These are phyloP conservation scores for Abrostola triplasia DNA, from an alignment of 2,888 invertebrate genomes.

Conservation along the genomic window DNA sequence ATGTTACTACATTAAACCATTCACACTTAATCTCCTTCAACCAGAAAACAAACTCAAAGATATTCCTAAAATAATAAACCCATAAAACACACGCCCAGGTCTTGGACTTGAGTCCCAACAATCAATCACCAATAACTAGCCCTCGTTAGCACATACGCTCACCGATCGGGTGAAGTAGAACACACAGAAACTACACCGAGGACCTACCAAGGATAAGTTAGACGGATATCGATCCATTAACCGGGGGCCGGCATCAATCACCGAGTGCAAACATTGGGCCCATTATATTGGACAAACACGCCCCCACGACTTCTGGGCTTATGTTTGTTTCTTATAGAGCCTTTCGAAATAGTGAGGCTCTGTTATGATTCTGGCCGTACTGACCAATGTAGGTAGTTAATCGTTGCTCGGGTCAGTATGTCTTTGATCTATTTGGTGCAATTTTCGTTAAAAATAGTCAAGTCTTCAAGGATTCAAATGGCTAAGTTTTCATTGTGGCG, in stretches of 20 bases:
- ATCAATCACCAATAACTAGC: constrained; percentile 54
- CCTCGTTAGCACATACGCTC: constrained; percentile 46
- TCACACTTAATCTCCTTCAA: neutral
- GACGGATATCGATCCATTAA: constrained; percentile 78
- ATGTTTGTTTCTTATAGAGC: constrained; percentile 70
- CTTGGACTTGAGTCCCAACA: constrained; percentile 27
- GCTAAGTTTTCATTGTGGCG: no score
- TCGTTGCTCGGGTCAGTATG: constrained; percentile 43
- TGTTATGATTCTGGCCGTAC: constrained; percentile 37
- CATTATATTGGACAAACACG: constrained; percentile 80
- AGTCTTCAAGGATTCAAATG: no score
- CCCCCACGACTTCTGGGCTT: constrained; percentile 66
- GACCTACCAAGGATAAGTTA: constrained; percentile 52
- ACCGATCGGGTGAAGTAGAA: constrained; percentile 41
- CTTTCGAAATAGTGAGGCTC: constrained; percentile 57
- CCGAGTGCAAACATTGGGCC: constrained; percentile 76
- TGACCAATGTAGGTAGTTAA: constrained; percentile 23
- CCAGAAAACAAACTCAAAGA: constrained; percentile 4
- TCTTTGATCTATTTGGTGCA: constrained; percentile 27
- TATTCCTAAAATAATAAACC: constrained; percentile 30
- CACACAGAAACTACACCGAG: constrained; percentile 56
- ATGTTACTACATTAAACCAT: neutral
- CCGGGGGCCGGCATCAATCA: constrained; percentile 78
- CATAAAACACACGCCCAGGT: constrained; percentile 16
- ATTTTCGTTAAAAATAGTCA: neutral